These are phyloP conservation scores for Amniataba percoides DNA, from an alignment of 2,797 vertebrate species.

Conservation along the genomic window DNA sequence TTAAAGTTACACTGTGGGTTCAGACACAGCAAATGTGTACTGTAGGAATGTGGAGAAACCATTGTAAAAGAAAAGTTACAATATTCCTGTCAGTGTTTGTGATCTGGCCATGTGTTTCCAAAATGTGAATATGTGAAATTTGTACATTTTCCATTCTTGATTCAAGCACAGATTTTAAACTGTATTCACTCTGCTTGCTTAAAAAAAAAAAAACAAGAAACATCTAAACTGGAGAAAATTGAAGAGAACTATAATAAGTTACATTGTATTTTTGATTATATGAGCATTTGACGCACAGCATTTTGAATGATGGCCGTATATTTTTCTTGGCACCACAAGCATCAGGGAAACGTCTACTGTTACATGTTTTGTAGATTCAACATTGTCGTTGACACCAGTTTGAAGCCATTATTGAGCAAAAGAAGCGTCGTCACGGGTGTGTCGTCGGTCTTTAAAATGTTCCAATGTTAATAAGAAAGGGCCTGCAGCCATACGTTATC, in stretches of 20 bases:
- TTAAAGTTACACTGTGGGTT: conserved; percentile 23
- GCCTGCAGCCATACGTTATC: conserved; percentile 35
- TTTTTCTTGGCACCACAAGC: conserved; percentile 49
- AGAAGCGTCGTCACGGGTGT: conserved; percentile 20
- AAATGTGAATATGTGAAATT: conserved; percentile 33
- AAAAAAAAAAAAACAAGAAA: conserved; percentile 2
- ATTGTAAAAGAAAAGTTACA: neutral
- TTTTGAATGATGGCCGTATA: conserved; percentile 50
- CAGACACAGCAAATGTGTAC: neutral
- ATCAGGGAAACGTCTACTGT: conserved; percentile 71
- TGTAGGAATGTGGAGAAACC: conserved; percentile 8
- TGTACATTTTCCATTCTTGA: conserved; percentile 46
- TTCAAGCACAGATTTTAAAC: conserved; percentile 56
- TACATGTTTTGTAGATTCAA: conserved; percentile 51
- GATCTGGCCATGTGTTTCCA: conserved; percentile 35
- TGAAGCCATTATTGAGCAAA: conserved; percentile 64
- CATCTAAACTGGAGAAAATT: conserved; percentile 34
- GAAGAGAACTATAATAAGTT: neutral
- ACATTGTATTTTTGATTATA: conserved; percentile 25
- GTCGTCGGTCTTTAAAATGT: conserved; percentile 27
- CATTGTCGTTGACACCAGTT: conserved; percentile 39
- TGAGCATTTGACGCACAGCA: conserved; percentile 54
- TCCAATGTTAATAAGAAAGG: conserved; percentile 15
- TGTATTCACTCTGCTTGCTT: conserved; percentile 44
- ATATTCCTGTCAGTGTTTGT: conserved; percentile 16